Base-by-base conservation (phyloP, 2,888 invertebrate genomes). In the Dorcus hopei region DNA sequence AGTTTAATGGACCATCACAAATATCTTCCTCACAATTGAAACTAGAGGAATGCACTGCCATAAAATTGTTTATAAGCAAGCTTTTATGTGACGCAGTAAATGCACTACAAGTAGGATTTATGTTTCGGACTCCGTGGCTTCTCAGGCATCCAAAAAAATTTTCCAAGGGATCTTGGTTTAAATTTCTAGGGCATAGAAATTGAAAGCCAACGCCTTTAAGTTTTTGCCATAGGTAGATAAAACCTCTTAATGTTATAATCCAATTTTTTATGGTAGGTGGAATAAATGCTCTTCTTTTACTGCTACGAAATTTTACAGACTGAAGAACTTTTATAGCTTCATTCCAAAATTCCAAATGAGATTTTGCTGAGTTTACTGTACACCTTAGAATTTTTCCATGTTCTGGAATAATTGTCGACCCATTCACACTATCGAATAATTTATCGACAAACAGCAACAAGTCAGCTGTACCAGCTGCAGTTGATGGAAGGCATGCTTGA, bases 381-480 rank as follows among this genome's bases (percentile, higher is more conserved):
- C 47, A 26, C n/a, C 23, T 47, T 38, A 53, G 45, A 40, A 3
- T 8, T 26, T 23, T 42, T 26, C 7, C 14, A 3, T 26, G 11
- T 42, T 33, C 38, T 7, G 33, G 47, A 11, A 26, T 26, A 5
- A 26, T 26, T 26, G 26, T 26, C 5, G 26, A 26, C 26, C 43
- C 54, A 59, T 65, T 65, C 8, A 64, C 19, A 23, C 63, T 65
- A 38, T 63, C 63, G 51, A 66, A 65, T 14, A 65, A 38, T 52
- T 57, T 52, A 43, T 66, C 65, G 8, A 61, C 39, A 41, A 65
- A 63, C 47, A 65, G 52, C 16, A 66, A 58, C 11, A 64, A 61
- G 38, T 65, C 61, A 3, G 55, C 66, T 38, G 60, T 65, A 38
- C 65, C 59, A 38, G 5, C 23, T 23, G 63, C 61, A 39, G 41